Conservation (phyloP, 2,888 invertebrate species). For the Caenorhabditis sulstoni region DNA sequence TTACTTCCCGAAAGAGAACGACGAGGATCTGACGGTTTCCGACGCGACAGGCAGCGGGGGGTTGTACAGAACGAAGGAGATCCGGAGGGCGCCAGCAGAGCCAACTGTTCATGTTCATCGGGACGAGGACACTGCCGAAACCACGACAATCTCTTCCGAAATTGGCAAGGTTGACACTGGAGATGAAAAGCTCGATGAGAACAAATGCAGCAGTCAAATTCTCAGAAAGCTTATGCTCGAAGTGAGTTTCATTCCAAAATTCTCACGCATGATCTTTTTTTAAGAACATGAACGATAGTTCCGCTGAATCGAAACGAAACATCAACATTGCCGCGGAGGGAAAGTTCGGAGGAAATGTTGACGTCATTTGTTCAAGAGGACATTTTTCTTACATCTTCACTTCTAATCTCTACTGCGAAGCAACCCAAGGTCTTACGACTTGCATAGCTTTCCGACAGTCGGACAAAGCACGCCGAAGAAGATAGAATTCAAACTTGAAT, state of each 20-base stretch:
- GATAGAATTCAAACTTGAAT: conserved; percentile 11
- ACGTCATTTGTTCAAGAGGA: conserved; percentile 76
- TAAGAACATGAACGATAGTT: conserved; percentile 75
- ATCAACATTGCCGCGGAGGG: conserved; percentile 70
- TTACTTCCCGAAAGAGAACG: conserved; percentile 56
- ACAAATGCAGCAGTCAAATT: conserved; percentile 72
- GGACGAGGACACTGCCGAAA: conserved; percentile 27
- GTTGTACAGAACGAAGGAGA: conserved; percentile 48
- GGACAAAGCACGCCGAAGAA: conserved; percentile 37
- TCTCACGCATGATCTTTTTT: conserved; percentile 19
- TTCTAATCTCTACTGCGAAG: conserved; percentile 72
- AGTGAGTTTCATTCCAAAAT: conserved; percentile 41
- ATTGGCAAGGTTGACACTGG: conserved; percentile 25
- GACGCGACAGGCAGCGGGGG: conserved; percentile 39
- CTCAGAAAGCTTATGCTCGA: conserved; percentile 73
- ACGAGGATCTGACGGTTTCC: conserved; percentile 46
- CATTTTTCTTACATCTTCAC: conserved; percentile 77
- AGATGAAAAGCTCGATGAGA: conserved; percentile 40
- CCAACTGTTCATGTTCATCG: conserved; percentile 51
- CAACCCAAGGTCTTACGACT: conserved; percentile 68
- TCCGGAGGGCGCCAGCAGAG: conserved; percentile 59
- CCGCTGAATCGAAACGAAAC: conserved; percentile 73
- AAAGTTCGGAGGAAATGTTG: conserved; percentile 75
- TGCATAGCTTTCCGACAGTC: conserved; percentile 72
- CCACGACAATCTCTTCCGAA: conserved; percentile 34